Evolutionary conservation across 2,888 invertebrate species (phyloP).

Genomic region (Syritta pipiens): DNA sequence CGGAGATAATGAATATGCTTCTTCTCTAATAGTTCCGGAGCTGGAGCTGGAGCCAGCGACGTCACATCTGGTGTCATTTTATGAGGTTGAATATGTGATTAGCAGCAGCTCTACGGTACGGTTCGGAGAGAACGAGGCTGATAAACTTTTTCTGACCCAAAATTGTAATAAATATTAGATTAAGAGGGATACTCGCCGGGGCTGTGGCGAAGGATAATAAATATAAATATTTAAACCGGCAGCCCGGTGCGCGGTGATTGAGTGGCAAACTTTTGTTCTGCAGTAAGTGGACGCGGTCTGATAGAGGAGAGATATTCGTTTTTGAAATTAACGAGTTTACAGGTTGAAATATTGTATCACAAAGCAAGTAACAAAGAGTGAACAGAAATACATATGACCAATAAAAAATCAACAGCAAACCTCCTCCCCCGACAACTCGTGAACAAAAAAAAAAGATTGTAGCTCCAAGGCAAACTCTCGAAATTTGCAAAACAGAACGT

Average conservation of each 20-base stretch:
- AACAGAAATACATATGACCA: too few relatives aligned
- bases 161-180: constrained; percentile 68
- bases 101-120: too few relatives aligned
- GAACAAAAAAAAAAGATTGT: too few relatives aligned
- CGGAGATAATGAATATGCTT: constrained; percentile 40
- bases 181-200: constrained; percentile 36
- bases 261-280: constrained; percentile 55
- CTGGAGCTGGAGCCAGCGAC: constrained; percentile 24
- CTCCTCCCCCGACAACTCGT: too few relatives aligned
- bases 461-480: too few relatives aligned
- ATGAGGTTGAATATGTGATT: constrained; percentile 64
- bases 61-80: constrained; percentile 62
- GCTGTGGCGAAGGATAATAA: constrained; percentile 53
- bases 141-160: constrained; percentile 59
- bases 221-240: constrained; percentile 60
- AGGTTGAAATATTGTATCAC: neutral
- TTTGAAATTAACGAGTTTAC: constrained; percentile 24
- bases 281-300: constrained; percentile 10
- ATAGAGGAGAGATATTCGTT: constrained; percentile 31
- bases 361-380: neutral
- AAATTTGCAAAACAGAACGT: too few relatives aligned
- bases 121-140: constrained; percentile 13
- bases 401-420: too few relatives aligned
- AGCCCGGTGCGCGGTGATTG: constrained; percentile 55
- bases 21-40: constrained; percentile 37